These are phyloP conservation scores for Zaprionus tsacasi DNA, from an alignment of 1,140 invertebrate species.

Conservation along the genomic window DNA sequence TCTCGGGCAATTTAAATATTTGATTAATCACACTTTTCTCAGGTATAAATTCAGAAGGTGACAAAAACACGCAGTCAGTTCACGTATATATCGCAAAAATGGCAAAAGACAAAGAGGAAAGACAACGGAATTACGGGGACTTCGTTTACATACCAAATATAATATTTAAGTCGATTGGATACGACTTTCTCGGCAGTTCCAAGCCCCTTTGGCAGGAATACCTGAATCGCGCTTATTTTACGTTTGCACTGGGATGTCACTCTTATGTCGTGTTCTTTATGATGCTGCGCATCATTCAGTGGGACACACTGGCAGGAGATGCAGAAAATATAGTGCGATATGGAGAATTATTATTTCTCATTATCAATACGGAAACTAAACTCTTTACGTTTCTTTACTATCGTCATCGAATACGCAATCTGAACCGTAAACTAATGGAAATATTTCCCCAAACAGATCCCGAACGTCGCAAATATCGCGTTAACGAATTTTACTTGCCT, in stretches of 20 bases:
- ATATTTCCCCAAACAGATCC: conserved; percentile 27
- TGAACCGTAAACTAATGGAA: conserved; percentile 5
- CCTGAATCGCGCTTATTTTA: conserved; percentile 31
- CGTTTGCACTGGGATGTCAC: conserved; percentile 27
- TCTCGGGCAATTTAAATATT: conserved; percentile 6
- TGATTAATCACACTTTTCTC: not conserved
- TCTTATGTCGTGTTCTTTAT: conserved; percentile 31
- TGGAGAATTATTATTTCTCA: conserved; percentile 36
- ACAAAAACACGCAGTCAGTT: not conserved
- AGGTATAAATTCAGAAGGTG: conserved; percentile 4
- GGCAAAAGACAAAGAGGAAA: not conserved
- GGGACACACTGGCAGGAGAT: conserved; percentile 46
- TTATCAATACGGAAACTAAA: conserved; percentile 44
- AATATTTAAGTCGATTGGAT: conserved; percentile 51
- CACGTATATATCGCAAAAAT: not conserved
- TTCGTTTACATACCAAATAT: conserved; percentile 49
- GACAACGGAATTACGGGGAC: conserved; percentile 36
- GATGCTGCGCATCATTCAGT: conserved; percentile 37
- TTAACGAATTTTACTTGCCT: conserved; percentile 43
- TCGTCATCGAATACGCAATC: conserved; percentile 6
- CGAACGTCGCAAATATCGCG: conserved; percentile 19
- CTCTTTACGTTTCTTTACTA: conserved; percentile 40
- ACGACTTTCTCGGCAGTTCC: conserved; percentile 36
- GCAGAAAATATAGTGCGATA: conserved; percentile 43
- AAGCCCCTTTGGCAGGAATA: conserved; percentile 33